These are phyloP conservation scores for Notarius lentiginosus DNA, from an alignment of 2,113 vertebrate genomes.

Conservation along the genomic window DNA sequence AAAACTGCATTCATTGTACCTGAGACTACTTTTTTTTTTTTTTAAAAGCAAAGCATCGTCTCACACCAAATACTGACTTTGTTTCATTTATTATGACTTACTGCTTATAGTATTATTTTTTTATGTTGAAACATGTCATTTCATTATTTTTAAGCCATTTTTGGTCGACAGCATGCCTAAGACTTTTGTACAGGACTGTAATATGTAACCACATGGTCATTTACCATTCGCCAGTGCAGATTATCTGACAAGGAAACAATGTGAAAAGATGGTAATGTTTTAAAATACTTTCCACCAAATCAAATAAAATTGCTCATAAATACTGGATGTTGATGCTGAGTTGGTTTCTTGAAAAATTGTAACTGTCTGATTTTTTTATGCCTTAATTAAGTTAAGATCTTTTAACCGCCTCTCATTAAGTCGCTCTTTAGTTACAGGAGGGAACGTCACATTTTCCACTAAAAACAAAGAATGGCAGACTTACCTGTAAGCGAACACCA, in stretches of 20 bases:
- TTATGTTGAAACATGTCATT: too few species aligned
- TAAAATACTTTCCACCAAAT: constrained; percentile 6
- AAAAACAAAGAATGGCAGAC: constrained; percentile 3
- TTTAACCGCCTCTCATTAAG: neutral
- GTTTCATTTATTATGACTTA: too few species aligned
- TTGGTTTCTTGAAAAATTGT: neutral
- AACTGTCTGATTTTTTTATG: neutral
- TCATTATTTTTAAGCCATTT: too few species aligned
- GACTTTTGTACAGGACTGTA: too few species aligned
- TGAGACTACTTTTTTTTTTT: too few species aligned
- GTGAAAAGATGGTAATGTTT: neutral
- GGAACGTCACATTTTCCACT: neutral
- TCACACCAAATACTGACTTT: too few species aligned
- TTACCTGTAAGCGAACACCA: constrained; percentile 43
- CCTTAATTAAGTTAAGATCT: neutral
- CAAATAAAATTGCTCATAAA: neutral
- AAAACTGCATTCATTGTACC: too few species aligned
- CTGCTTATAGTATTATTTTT: too few species aligned
- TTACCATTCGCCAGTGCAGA: neutral
- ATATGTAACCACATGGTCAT: neutral
- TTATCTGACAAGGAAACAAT: neutral
- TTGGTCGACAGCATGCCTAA: too few species aligned
- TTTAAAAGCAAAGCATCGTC: too few species aligned
- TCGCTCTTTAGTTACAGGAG: neutral
- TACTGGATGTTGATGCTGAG: neutral